Percentiles rank a stretch among this genome's conserved stretches.
These are phyloP conservation scores for Dicyrtomina minuta DNA, from an alignment of 2,888 invertebrate genomes.

Conservation along the genomic window DNA sequence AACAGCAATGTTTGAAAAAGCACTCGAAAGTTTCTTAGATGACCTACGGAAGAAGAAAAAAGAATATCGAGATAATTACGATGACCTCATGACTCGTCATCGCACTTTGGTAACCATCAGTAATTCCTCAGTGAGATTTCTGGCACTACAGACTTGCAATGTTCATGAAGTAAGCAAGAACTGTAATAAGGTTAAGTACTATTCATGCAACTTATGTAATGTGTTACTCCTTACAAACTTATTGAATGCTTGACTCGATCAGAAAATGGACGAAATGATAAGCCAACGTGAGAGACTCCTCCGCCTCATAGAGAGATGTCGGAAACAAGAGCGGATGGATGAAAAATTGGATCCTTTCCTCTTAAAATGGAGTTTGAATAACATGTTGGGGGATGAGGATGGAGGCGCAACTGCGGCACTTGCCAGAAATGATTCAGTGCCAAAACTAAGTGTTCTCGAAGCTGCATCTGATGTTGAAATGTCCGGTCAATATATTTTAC, in stretches of 20 bases:
- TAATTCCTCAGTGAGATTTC: slow-evolving; percentile 35
- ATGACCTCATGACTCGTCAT: slow-evolving; percentile 39
- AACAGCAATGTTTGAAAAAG: slow-evolving; percentile 34
- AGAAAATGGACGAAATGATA: slow-evolving; percentile 42
- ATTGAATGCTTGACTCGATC: not conserved
- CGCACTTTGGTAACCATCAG: slow-evolving; percentile 34
- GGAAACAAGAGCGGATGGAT: slow-evolving; percentile 44
- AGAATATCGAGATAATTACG: slow-evolving; percentile 31
- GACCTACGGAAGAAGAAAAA: slow-evolving; percentile 36
- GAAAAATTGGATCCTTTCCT: slow-evolving; percentile 48
- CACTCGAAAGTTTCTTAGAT: slow-evolving; percentile 28
- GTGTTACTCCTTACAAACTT: not conserved
- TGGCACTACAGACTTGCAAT: slow-evolving; percentile 40
- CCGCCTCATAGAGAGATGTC: slow-evolving; percentile 45
- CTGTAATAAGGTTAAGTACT: too few species aligned
- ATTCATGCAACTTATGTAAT: not conserved
- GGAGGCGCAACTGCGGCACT: not conserved
- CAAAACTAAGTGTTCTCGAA: not conserved
- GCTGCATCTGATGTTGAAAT: slow-evolving; percentile 1
- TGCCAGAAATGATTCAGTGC: not conserved
- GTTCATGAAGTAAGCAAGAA: slow-evolving; percentile 35
- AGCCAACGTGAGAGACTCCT: slow-evolving; percentile 40
- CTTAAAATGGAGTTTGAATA: slow-evolving; percentile 40
- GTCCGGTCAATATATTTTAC: slow-evolving; percentile 22
- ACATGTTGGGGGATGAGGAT: slow-evolving; percentile 11